Evolutionary conservation across 2,113 vertebrate genomes (phyloP).

Genomic region (Garra rufa): DNA sequence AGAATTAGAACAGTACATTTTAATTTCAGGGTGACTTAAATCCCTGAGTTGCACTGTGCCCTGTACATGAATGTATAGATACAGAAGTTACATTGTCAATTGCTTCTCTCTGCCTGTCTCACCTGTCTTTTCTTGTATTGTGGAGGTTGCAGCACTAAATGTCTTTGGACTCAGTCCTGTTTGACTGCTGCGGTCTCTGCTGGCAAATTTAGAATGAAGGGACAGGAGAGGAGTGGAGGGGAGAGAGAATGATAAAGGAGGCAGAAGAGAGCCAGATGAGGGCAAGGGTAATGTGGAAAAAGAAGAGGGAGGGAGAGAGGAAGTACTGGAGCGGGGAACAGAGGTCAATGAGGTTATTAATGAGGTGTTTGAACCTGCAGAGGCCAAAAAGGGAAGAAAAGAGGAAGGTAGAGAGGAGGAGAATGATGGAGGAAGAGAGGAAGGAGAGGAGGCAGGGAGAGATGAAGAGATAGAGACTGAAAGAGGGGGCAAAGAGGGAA

Average conservation of each 20-base stretch:
- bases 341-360: not conserved
- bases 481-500: conserved; percentile 27
- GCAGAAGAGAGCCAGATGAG: conserved; percentile 64
- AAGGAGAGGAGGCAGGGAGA: conserved; percentile 20
- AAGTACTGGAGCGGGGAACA: conserved; percentile 19
- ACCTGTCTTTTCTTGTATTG: conserved; percentile 62
- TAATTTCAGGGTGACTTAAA: not conserved
- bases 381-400: conserved; percentile 10
- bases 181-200: conserved; percentile 86
- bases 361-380: conserved; percentile 18
- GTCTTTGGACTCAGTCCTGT: conserved; percentile 77
- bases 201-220: conserved; percentile 78
- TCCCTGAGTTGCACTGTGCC: not conserved
- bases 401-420: conserved; percentile 32
- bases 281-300: conserved; percentile 58
- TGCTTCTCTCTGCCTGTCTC: not conserved
- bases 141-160: conserved; percentile 78
- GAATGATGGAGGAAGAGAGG: conserved; percentile 8
- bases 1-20: not conserved
- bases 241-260: conserved; percentile 46
- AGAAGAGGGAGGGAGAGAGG: conserved; percentile 24
- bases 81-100: not conserved
- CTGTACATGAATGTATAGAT: not conserved
- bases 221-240: conserved; percentile 49
- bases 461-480: conserved; percentile 11